Conservation (phyloP, 2,888 invertebrate genomes). For the Lithosia quadra region DNA sequence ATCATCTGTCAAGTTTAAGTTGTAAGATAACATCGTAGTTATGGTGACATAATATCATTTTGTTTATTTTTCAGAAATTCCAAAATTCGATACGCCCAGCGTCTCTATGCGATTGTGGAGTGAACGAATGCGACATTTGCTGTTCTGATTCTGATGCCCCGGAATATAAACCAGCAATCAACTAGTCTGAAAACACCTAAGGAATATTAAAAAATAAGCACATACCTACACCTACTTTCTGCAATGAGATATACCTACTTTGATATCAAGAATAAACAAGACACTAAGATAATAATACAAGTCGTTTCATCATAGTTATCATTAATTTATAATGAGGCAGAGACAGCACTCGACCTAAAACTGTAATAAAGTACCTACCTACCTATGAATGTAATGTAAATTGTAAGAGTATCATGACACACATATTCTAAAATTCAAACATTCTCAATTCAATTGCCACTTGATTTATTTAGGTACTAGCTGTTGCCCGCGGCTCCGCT, state of each 20-base stretch:
- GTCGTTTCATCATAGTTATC: constrained; percentile 71
- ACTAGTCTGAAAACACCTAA: constrained; percentile 66
- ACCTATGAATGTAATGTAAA: constrained; percentile 16
- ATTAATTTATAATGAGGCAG: constrained; percentile 68
- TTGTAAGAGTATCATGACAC: too few species aligned
- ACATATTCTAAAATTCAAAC: constrained; percentile 16
- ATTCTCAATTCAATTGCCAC: background rate
- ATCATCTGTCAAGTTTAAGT: background rate
- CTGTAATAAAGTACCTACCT: constrained; percentile 18
- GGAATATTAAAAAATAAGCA: constrained; percentile 43
- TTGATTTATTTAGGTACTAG: background rate
- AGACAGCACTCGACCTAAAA: constrained; percentile 73
- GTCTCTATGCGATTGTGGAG: constrained; percentile 91
- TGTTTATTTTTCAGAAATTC: constrained; percentile 89
- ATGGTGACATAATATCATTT: background rate
- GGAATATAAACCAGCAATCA: constrained; percentile 78
- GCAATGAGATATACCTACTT: constrained; percentile 51
- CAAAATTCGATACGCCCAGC: constrained; percentile 91
- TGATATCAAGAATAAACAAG: constrained; percentile 73
- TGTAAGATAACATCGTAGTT: background rate
- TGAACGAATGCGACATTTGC: constrained; percentile 91
- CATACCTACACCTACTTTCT: constrained; percentile 45
- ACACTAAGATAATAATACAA: constrained; percentile 68
- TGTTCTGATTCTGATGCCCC: constrained; percentile 79
- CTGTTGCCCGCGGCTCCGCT: too few species aligned